Evolutionary conservation across 2,888 invertebrate species (phyloP), one percentile per base, ranked within the genome.

Genomic region (Stenodera caucasica): DNA sequence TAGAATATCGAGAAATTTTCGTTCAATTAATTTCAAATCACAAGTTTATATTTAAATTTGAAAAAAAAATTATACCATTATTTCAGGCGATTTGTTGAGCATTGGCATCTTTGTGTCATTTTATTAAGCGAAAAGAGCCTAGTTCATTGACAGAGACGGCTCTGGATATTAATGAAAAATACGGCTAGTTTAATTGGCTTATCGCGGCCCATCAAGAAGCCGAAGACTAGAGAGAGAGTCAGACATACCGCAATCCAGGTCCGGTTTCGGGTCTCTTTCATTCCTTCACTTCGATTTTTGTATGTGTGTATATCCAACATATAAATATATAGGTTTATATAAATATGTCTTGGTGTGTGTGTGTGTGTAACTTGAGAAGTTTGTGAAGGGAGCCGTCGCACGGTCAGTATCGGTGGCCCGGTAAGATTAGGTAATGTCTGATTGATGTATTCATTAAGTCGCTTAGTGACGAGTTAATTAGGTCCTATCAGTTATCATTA

Each of bases 401-500:
- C 30, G 57, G 57, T 61, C 35, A 58, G 63, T 67, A 65, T 67
- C 66, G 65, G 65, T 66, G 66, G 65, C 65, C 59, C 58, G 58
- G 58, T 53, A 65, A 26, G 64, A 66, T 72, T 70, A 74, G 70
- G 70, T 70, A 72, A 72, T 71, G 70, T 70, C 75, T 73, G 75
- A 76, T 75, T 75, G 75, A 77, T 77, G 75, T 74, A 72, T 75
- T 75, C 75, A 76, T 77, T 77, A 77, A 73, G 68, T 64, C 70
- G 68, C 68, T 71, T 70, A 70, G 70, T 74, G 75, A 76, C 71
- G 73, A 75, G 75, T 76, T 76, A 77, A 75, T 77, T 77, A 75
- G 67, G 60, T 67, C 61, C 70, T 70, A 72, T 74, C 73, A 71
- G 70, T 74, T 73, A 73, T 74, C 72, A 73, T 75, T 73, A 72